Conservation (phyloP, 2,888 invertebrate species). For the Sarcophaga carnaria region DNA sequence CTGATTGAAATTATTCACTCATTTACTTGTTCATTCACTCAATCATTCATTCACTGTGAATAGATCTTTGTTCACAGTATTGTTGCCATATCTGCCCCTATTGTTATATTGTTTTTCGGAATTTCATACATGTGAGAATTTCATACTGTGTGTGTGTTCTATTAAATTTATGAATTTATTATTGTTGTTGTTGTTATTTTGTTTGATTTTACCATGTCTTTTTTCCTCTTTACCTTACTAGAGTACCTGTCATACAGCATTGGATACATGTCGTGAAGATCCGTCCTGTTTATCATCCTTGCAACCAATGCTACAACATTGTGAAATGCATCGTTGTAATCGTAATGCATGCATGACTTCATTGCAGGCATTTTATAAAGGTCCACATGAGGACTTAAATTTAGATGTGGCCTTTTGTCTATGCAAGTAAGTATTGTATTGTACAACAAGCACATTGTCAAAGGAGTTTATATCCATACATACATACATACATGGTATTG, state of each 20-base stretch:
- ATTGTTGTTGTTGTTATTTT: neutral
- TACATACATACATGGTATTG: neutral
- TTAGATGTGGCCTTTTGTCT: conserved; percentile 95
- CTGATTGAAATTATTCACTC: conserved; percentile 64
- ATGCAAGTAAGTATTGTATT: conserved; percentile 89
- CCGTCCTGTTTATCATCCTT: conserved; percentile 89
- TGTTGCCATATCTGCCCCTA: conserved; percentile 38
- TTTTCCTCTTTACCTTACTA: conserved; percentile 78
- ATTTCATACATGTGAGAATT: neutral
- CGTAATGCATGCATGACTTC: conserved; percentile 94
- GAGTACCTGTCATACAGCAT: conserved; percentile 93
- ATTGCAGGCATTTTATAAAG: conserved; percentile 92
- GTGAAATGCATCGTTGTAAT: conserved; percentile 89
- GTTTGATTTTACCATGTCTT: neutral
- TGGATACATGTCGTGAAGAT: conserved; percentile 91
- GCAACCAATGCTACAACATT: conserved; percentile 92
- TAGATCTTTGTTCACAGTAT: conserved; percentile 50
- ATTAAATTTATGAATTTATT: conserved; percentile 33
- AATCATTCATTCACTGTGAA: neutral
- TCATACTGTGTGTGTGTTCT: conserved; percentile 8
- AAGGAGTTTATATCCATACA: neutral
- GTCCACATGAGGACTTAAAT: conserved; percentile 90
- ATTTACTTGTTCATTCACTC: conserved; percentile 60
- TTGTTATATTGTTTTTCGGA: conserved; percentile 17
- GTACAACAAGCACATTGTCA: neutral